Evolutionary conservation across 2,888 invertebrate genomes (phyloP).

Genomic region (Lymantria dispar): DNA sequence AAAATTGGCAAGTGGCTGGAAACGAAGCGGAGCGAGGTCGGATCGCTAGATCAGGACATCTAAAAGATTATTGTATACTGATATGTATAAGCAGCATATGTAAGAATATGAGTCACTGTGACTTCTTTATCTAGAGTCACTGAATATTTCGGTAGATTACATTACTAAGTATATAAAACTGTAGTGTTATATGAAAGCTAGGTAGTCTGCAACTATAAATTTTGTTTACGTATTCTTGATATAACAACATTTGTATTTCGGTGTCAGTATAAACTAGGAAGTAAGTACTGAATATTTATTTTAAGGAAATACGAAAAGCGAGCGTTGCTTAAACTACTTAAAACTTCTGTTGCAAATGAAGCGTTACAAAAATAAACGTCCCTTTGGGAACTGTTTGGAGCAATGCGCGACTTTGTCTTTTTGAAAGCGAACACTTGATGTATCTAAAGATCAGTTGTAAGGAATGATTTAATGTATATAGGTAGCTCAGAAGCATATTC

Average conservation of each 20-base stretch:
- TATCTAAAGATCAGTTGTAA: not conserved
- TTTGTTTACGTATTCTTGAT: slow-evolving; percentile 22
- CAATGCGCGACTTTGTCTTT: slow-evolving; percentile 33
- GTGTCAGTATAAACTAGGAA: slow-evolving; percentile 37
- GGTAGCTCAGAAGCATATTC: no score
- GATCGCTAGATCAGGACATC: no score
- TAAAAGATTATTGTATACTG: no score
- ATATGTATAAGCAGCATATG: no score
- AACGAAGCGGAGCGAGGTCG: no score
- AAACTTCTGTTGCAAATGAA: slow-evolving; percentile 71
- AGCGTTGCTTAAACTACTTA: slow-evolving; percentile 62
- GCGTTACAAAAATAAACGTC: slow-evolving; percentile 67
- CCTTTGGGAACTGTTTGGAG: slow-evolving; percentile 39
- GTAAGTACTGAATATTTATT: slow-evolving; percentile 53
- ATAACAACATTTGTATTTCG: slow-evolving; percentile 46
- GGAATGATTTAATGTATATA: no score
- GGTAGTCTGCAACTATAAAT: slow-evolving; percentile 14
- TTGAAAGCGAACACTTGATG: slow-evolving; percentile 21
- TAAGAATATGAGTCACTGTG: no score
- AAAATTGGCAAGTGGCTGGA: no score
- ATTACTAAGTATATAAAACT: slow-evolving; percentile 6
- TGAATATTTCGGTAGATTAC: no score
- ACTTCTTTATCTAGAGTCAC: no score
- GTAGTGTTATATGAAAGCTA: slow-evolving; percentile 10
- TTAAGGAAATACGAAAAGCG: slow-evolving; percentile 53